These are phyloP conservation scores for Drosophila ercepeae DNA, from an alignment of 1,140 invertebrate genomes.

Conservation along the genomic window DNA sequence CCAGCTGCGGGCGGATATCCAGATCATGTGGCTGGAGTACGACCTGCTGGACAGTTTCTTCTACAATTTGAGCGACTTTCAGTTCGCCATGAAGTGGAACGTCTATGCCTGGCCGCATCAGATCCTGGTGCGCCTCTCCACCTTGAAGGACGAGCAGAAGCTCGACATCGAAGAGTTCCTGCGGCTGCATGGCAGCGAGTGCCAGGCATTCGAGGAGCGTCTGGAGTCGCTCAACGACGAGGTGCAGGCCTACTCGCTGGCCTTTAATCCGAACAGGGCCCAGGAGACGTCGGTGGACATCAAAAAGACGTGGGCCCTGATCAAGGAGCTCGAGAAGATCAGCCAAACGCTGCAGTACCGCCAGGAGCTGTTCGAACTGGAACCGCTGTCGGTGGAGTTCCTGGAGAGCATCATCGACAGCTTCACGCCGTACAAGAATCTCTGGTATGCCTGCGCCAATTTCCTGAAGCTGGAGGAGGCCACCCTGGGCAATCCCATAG, in stretches of 20 bases:
- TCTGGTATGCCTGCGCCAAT: constrained; percentile 75
- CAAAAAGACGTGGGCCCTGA: constrained; percentile 70
- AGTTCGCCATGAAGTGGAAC: constrained; percentile 82
- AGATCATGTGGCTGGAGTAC: constrained; percentile 80
- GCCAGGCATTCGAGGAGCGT: constrained; percentile 72
- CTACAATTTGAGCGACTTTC: constrained; percentile 72
- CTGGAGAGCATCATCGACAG: constrained; percentile 62
- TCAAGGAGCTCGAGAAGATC: constrained; percentile 67
- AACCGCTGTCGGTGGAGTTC: constrained; percentile 67
- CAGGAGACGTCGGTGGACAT: constrained; percentile 74
- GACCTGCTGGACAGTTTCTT: constrained; percentile 79
- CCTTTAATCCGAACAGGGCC: constrained; percentile 67
- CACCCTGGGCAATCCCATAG: constrained; percentile 72
- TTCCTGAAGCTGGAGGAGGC: constrained; percentile 77
- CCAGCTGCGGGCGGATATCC: constrained; percentile 60
- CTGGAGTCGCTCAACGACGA: constrained; percentile 77
- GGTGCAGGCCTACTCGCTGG: constrained; percentile 71
- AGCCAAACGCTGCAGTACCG: constrained; percentile 57
- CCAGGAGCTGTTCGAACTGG: constrained; percentile 72
- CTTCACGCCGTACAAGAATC: constrained; percentile 65
- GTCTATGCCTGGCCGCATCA: constrained; percentile 77
- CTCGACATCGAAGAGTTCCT: constrained; percentile 77
- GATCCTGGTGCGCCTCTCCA: constrained; percentile 62
- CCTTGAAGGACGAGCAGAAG: constrained; percentile 75
- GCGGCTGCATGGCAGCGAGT: constrained; percentile 66